A percentile compares a stretch with the other conserved stretches of the same genome.
These are phyloP conservation scores for Ochotona princeps DNA, from an alignment of 2,113 vertebrate species.

Conservation along the genomic window DNA sequence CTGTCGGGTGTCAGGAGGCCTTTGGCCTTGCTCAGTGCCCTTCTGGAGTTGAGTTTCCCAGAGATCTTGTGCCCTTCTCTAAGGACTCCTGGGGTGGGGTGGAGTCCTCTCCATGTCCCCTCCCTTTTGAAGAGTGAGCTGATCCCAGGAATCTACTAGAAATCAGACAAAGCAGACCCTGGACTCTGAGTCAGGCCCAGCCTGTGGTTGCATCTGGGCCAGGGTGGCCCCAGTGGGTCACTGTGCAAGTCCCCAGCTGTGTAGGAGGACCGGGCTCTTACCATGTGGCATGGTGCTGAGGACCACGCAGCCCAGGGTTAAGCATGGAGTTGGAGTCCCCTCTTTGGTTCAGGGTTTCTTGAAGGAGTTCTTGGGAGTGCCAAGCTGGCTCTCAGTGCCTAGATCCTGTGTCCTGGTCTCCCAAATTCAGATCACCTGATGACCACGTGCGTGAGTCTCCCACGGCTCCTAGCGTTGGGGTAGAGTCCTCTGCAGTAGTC, in stretches of 20 bases:
- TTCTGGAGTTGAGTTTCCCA: background rate
- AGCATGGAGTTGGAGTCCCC: accelerated
- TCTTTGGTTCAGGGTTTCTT: background rate
- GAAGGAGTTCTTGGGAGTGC: accelerated
- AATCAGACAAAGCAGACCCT: background rate
- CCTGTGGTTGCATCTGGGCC: background rate
- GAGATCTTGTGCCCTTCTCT: background rate
- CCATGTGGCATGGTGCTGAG: background rate
- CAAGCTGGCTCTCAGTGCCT: no score
- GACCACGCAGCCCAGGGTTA: accelerated
- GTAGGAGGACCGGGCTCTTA: no score
- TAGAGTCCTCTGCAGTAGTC: background rate
- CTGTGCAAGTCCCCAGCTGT: accelerated
- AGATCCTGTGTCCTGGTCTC: accelerated
- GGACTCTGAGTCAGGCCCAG: background rate
- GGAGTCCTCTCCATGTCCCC: background rate
- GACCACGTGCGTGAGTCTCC: background rate
- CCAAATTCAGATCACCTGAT: background rate
- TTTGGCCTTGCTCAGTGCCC: background rate
- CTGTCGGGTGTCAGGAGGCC: background rate
- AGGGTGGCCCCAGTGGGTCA: background rate
- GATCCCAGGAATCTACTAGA: background rate
- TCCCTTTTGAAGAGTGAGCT: background rate
- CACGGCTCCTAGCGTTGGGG: accelerated
- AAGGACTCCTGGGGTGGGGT: background rate